Conservation (phyloP, 2,797 vertebrate genomes). For the Malacoctenus gilli region DNA sequence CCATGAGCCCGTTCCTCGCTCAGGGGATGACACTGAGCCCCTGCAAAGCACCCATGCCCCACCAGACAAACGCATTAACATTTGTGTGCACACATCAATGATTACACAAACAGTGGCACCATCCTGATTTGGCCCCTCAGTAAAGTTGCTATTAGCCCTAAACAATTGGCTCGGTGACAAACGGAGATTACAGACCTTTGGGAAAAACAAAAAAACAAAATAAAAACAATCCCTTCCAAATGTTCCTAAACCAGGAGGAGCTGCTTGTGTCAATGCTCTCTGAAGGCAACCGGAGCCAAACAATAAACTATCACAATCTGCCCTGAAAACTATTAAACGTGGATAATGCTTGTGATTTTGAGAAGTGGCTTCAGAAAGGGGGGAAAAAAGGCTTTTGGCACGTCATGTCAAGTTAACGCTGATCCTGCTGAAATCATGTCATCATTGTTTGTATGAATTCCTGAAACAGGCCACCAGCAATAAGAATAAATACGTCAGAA, state of each 20-base stretch:
- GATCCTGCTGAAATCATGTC: slow-evolving; percentile 33
- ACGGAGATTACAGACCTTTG: slow-evolving; percentile 16
- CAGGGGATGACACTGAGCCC: slow-evolving; percentile 45
- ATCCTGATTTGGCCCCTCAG: slow-evolving; percentile 38
- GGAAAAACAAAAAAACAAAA: slow-evolving; percentile 9
- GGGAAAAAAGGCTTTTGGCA: background rate
- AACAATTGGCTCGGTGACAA: slow-evolving; percentile 33
- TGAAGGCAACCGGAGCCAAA: slow-evolving; percentile 25
- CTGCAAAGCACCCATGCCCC: slow-evolving; percentile 10
- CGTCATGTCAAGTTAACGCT: slow-evolving; percentile 12
- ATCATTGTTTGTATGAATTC: slow-evolving; percentile 13
- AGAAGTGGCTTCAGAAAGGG: slow-evolving; percentile 3
- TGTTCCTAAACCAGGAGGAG: slow-evolving; percentile 30
- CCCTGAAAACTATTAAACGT: slow-evolving; percentile 24
- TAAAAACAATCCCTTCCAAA: slow-evolving; percentile 40
- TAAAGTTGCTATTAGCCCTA: slow-evolving; percentile 53
- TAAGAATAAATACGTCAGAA: too few relatives aligned
- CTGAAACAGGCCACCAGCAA: slow-evolving; percentile 8
- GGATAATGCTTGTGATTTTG: slow-evolving; percentile 21
- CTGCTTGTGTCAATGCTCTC: slow-evolving; percentile 33
- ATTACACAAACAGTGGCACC: slow-evolving; percentile 36
- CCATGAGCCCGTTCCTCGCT: slow-evolving; percentile 24
- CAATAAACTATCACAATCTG: slow-evolving; percentile 18
- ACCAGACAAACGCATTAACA: slow-evolving; percentile 28
- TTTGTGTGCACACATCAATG: slow-evolving; percentile 51